Evolutionary conservation across 2,888 invertebrate genomes (phyloP), one percentile per base, ranked within the genome.

Genomic region (Beris morrisii): DNA sequence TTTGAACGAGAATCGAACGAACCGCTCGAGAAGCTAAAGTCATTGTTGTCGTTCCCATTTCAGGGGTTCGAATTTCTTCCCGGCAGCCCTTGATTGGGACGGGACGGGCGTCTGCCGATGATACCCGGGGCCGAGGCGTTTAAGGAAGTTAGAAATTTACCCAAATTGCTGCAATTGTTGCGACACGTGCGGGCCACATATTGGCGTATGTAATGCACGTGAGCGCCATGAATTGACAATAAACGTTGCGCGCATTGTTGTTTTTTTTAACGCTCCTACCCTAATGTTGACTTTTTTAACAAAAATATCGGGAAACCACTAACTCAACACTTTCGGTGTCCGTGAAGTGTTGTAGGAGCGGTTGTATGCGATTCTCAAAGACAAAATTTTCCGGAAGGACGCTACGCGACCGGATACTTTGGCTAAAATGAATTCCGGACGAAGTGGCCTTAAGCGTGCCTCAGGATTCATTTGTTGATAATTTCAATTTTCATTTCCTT

Each of bases 131-230:
- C 48, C 44, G 61, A 64, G 52, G 46, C 69, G 63, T 65, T 68
- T 65, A 68, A 70, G 70, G 69, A 70, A 69, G 70, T 70, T 67
- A 69, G 71, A 72, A 70, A 71, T 71, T 72, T 71, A 71, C 64
- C 72, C 73, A 74, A 74, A 74, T 74, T 75, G 74, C 73, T 72
- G 71, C 74, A 72, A 75, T 75, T 79, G 77, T 75, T 73, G 52
- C 71, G 73, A 43, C 77, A 77, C 78, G 78, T 78, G 78, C 70
- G 75, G 58, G 68, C 67, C 72, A 71, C 72, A 73, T 72, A 74
- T 74, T 74, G 75, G 72, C 74, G 58, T 44, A 44, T 54, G 69
- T 53, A n/a, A 44, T 13, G 43, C 69, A 70, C 69, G 68, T 61
- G 69, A 56, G 48, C 6, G 15, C 15, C 13, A 65, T 65, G 61